These are phyloP conservation scores for Tachycineta bicolor DNA, from an alignment of 2,113 vertebrate species.

Conservation along the genomic window DNA sequence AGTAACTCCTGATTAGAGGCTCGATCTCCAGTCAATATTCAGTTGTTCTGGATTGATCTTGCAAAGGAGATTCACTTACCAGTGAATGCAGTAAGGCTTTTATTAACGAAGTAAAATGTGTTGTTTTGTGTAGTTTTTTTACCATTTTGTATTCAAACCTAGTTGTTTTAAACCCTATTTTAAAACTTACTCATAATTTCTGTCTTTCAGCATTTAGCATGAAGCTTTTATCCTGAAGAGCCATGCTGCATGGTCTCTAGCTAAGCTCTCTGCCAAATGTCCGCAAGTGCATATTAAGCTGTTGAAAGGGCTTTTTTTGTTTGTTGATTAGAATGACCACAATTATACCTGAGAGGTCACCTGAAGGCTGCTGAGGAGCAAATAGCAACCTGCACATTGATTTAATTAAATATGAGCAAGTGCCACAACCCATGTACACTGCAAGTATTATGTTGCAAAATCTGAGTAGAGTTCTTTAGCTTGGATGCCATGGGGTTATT, in stretches of 20 bases:
- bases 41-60: neutral
- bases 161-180: neutral
- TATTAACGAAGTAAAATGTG: neutral
- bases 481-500: neutral
- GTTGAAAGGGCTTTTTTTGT: neutral
- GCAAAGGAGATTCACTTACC: neutral
- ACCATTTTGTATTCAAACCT: neutral
- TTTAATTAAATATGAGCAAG: neutral
- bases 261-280: neutral
- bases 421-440: neutral
- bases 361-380: neutral
- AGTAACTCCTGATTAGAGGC: neutral
- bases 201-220: neutral
- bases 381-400: neutral
- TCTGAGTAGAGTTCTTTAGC: neutral
- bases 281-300: neutral
- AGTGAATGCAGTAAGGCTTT: neutral
- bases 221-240: neutral
- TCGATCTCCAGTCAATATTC: neutral
- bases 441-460: neutral
- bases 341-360: neutral
- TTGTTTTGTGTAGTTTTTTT: neutral
- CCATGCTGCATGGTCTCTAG: neutral
- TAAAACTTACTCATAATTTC: neutral
- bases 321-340: neutral